Evolutionary conservation across 2,888 invertebrate species (phyloP), one percentile per base, ranked within the genome.

Genomic region (Epirrhoe tristata): DNA sequence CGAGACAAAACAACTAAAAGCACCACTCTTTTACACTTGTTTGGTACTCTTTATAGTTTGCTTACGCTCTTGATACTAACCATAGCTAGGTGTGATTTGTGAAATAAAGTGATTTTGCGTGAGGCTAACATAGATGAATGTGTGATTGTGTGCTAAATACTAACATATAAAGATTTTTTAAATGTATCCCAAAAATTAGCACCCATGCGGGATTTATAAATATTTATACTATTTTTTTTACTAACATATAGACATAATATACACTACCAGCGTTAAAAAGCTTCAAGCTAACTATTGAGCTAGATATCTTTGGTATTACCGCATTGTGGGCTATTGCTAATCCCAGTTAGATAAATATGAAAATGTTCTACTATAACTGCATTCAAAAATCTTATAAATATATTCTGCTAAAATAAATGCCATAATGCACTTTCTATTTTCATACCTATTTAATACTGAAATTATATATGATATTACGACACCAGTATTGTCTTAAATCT

Each of bases 81-180:
- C 8, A 53, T 17, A 54, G 54, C 16, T 34, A 54, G 46, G 60
- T 54, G 54, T 61, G 60, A 54, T 54, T 46, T 16, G 51, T 52
- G 51, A 24, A 34, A n/a, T n/a, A 8, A n/a, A 43, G 43, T 61
- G 46, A 61, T 14, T 56, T 48, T 31, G n/a, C 63, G 16, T 56
- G 63, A 69, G 51, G 34, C 48, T 58, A 53, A 69, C 51, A 48
- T 48, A 48, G 48, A 16, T 16, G 59, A 57, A 31, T 63, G 62
- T 56, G 61, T 62, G 58, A 54, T 34, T 53, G 31, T 59, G 51
- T 24, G 53, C 54, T 64, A 43, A 17, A 58, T 53, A 51, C 24
- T 17, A 46, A 46, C 50, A n/a, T n/a, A n/a, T n/a, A n/a, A n/a
- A n/a, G n/a, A n/a, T n/a, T n/a, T n/a, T n/a, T n/a, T n/a, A n/a